Conservation (phyloP, 2,797 vertebrate species). For the Sarcoramphus papa region DNA sequence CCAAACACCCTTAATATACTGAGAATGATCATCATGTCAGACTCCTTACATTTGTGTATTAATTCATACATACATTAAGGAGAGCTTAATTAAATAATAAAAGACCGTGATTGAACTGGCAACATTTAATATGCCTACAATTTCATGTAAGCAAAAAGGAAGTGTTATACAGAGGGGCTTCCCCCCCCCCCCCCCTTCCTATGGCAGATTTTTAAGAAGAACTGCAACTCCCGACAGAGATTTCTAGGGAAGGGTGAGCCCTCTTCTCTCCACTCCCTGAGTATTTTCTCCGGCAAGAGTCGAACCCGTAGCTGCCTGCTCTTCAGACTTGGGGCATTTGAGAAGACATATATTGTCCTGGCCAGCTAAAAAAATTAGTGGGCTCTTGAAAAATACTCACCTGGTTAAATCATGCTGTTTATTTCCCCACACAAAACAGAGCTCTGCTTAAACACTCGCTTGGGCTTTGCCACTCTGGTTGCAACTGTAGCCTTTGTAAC, state of each 20-base stretch:
- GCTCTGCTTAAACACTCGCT: not conserved
- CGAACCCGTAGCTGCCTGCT: not conserved
- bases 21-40: not conserved
- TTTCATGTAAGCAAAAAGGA: not conserved
- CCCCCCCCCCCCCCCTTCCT: too few species aligned
- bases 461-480: not conserved
- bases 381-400: not conserved
- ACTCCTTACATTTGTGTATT: conserved; percentile 35
- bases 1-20: conserved; percentile 3
- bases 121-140: not conserved
- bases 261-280: not conserved
- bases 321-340: not conserved
- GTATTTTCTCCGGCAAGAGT: not conserved
- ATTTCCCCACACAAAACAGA: not conserved
- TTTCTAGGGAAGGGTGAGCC: not conserved
- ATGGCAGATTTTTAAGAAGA: not conserved
- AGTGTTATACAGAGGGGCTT: not conserved
- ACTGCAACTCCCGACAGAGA: not conserved
- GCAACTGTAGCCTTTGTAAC: conserved; percentile 17
- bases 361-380: not conserved
- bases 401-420: not conserved
- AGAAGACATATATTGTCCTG: not conserved
- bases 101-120: not conserved
- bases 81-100: conserved; percentile 60
- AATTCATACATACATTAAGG: conserved; percentile 44